Conservation (phyloP, 2,888 invertebrate species). For the Lepidochrysops patricia region DNA sequence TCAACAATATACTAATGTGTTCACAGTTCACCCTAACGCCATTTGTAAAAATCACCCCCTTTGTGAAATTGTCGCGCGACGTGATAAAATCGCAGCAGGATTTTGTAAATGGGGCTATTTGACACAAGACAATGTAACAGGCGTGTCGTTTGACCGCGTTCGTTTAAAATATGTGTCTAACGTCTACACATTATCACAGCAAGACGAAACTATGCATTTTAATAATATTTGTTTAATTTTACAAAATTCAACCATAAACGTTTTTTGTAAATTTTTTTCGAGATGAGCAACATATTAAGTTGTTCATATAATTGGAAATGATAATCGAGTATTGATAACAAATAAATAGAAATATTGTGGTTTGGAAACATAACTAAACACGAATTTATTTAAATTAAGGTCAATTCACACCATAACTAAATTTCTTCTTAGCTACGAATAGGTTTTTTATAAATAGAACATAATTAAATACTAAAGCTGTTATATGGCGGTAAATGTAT, state of each 20-base stretch:
- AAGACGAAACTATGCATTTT: not conserved
- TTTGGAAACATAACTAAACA: not conserved
- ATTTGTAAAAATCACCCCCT: not conserved
- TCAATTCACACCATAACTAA: no score
- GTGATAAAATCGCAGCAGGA: not conserved
- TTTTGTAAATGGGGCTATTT: not conserved
- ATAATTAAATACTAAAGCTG: no score
- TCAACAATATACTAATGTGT: not conserved
- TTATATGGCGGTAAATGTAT: no score
- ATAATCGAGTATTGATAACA: not conserved
- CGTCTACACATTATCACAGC: not conserved
- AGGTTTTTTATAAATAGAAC: no score
- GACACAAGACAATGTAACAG: not conserved
- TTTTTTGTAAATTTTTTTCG: not conserved
- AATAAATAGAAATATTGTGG: not conserved
- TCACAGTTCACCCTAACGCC: not conserved
- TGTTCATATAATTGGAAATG: not conserved
- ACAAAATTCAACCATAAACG: not conserved
- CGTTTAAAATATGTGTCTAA: not conserved
- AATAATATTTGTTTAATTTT: not conserved
- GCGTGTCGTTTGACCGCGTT: not conserved
- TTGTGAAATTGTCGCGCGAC: slow-evolving; percentile 6
- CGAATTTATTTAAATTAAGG: not conserved
- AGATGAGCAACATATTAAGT: not conserved
- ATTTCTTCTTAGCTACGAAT: no score